Base-by-base conservation (phyloP, 2,888 invertebrate species). In the Liopterus haemorrhoidalis region DNA sequence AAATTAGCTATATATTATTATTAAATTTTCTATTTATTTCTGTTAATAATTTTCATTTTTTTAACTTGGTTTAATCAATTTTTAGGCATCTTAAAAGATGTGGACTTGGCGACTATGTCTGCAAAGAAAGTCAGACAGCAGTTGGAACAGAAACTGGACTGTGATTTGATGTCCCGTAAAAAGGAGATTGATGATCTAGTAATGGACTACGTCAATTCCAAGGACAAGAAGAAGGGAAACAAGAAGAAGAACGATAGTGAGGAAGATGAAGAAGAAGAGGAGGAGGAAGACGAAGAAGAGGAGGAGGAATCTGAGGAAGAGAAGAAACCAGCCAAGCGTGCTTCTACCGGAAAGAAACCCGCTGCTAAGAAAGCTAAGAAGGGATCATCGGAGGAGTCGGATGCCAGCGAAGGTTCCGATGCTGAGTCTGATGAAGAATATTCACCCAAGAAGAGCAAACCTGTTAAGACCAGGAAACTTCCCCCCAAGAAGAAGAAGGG, bases 101-200 rank as follows among this genome's bases (percentile, higher is more conserved):
- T 91, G 5, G 88, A 94, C 64, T 74, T 94, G 15, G 78, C 82
- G 5, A 79, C 81, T 41, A 84, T 87, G 53, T 88, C 94, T 3
- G 84, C 90, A 5, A 94, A 93, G 64, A 89, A 89, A 66, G 90
- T 95, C 11, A 79, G 93, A 32, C 82, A 83, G 64, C 82, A 86
- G 60, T 70, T 95, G 53, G 91, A 94, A 66, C 80, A 84, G 55
- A 83, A 84, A 58, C 73, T 92, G 5, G 82, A 81, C 24, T 73
- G 79, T 37, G 87, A 91, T 57, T 72, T 95, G 32, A 70, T 81
- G 5, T 77, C 68, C 35, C 85, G 89, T 59, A 91, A 87, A 68
- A 83, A 86, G 63, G 80, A 89, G 65, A 86, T 94, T n/a, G 90
- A 92, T 63, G 78, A 82, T 55, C 70, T 93, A 49, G 87, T 93